These are phyloP conservation scores for Columba janthina DNA, from an alignment of 2,113 vertebrate species.

Conservation along the genomic window DNA sequence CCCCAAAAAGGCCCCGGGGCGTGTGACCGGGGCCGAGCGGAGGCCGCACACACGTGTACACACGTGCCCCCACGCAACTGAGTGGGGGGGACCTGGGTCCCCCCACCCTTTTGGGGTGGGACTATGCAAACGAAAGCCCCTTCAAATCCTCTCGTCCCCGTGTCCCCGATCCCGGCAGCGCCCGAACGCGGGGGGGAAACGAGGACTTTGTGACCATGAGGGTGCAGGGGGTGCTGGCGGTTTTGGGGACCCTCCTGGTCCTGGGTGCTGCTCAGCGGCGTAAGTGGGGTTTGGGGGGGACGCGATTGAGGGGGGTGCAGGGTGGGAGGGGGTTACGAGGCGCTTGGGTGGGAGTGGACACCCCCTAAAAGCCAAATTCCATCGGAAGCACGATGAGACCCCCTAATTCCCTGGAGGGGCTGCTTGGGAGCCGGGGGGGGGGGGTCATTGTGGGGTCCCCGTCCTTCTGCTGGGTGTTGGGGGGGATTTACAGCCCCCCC, in stretches of 20 bases:
- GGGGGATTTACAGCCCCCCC: too few relatives aligned
- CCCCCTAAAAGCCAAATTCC: too few relatives aligned
- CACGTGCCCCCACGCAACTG: neutral
- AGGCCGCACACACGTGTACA: neutral
- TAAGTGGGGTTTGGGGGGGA: slow-evolving; percentile 29
- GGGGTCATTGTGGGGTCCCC: neutral
- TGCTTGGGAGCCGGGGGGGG: too few relatives aligned
- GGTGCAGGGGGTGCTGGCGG: neutral
- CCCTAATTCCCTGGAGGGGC: too few relatives aligned
- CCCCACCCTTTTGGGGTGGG: neutral
- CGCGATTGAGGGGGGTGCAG: neutral
- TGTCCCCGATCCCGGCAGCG: neutral
- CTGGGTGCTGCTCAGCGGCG: slow-evolving; percentile 34
- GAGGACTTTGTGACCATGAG: slow-evolving; percentile 2
- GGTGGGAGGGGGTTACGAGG: too few relatives aligned
- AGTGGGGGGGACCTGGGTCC: neutral
- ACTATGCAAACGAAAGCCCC: slow-evolving; percentile 65
- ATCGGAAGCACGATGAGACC: too few relatives aligned
- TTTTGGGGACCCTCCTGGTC: slow-evolving; percentile 38
- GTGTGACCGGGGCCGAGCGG: neutral
- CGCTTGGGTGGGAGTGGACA: too few relatives aligned
- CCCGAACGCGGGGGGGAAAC: neutral
- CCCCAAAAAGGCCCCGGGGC: neutral
- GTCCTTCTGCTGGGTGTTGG: too few relatives aligned
- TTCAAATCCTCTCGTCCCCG: slow-evolving; percentile 40